Base-by-base conservation (phyloP, 2,113 vertebrate genomes). In the Dipodomys merriami region DNA sequence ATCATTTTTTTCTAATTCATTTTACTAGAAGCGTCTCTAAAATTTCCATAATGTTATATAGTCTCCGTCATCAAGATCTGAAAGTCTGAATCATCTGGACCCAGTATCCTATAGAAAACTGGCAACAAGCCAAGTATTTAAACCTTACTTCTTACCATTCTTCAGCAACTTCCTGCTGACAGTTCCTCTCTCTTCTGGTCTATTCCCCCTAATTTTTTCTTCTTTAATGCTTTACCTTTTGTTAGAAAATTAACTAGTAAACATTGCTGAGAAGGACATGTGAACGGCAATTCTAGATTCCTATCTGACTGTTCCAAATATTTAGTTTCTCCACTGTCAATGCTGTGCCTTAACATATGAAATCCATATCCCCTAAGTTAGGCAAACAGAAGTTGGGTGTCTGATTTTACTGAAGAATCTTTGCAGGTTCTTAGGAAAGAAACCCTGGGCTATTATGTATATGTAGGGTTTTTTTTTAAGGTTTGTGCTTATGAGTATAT, bases 271-370 rank as follows among this genome's bases (percentile, higher is more conserved):
- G 22, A 62, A 95, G 18, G 65, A n/a, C 19, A 86, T 68, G 62
- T 80, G 19, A 39, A 91, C 25, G 91, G 30, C 23, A 19, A 68
- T 88, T 92, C 46, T 97, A 39, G 13, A 90, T 22, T 91, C 60
- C 7, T 46, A 0, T 46, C 33, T 82, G 49, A 79, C 11, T 71
- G 1, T 35, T 92, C 5, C 88, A 92, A 85, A 69, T 93, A 72
- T 30, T 76, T 94, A 13, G 46, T 93, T 46, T 91, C 29, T 88
- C 82, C 71, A 68, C 29, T 94, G 74, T 12, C 23, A 71, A 25
- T 88, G 15, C 15, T 72, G 1, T 83, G 10, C 9, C 8, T 89
- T 86, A 65, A 80, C 80, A 68, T 86, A 68, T 93, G 88, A 89
- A 91, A 86, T 16, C 18, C 23, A 30, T 72, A 11, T 86, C 35